Evolutionary conservation across 2,797 vertebrate species (phyloP).

Genomic region (Vipera ursinii): DNA sequence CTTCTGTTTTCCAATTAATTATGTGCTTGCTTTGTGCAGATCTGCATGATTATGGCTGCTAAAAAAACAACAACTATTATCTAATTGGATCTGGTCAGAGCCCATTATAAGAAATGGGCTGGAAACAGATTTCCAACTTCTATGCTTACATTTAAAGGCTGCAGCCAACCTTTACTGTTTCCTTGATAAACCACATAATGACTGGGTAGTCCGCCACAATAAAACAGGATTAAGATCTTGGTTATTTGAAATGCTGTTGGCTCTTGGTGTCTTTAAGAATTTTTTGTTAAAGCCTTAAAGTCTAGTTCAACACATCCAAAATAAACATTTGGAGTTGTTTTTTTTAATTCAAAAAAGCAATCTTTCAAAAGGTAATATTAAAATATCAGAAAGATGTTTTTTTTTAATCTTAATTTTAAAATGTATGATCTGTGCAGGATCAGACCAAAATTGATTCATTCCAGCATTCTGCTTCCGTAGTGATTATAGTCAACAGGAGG

Average conservation of each 20-base stretch:
- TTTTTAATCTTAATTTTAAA: background rate
- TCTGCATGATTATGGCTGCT: fast-evolving
- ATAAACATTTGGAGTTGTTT: background rate
- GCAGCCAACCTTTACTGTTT: background rate
- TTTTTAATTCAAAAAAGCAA: background rate
- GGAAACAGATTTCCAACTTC: fast-evolving
- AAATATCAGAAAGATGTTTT: background rate
- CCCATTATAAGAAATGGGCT: background rate
- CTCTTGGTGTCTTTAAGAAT: background rate
- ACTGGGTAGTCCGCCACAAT: fast-evolving
- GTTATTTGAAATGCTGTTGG: fast-evolving
- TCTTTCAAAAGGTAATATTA: background rate
- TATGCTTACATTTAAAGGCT: fast-evolving
- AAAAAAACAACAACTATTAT: fast-evolving
- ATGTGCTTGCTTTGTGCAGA: fast-evolving
- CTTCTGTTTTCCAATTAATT: background rate
- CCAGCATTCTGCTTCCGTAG: background rate
- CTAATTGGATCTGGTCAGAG: background rate
- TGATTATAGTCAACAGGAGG: background rate
- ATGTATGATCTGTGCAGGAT: background rate
- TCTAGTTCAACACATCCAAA: background rate
- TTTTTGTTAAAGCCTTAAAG: background rate
- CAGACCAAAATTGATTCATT: background rate
- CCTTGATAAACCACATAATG: fast-evolving
- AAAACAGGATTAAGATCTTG: background rate